phyloP scores from a whole-genome alignment of 2,113 vertebrate genomes.

The Chrysochloris asiatica region DNA sequence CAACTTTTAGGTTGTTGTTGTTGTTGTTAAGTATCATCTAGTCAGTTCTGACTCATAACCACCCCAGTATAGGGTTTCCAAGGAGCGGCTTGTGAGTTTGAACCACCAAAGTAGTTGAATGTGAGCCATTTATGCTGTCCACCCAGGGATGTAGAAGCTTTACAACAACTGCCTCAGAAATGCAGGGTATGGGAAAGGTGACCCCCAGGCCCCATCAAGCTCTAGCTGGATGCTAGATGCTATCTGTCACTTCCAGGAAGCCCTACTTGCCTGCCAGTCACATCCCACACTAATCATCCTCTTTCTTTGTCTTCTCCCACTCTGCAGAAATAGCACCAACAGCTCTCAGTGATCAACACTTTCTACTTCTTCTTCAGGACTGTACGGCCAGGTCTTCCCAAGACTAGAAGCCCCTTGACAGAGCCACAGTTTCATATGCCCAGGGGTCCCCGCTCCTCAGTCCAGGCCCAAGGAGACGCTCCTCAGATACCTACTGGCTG shows the following conservation, averaged over 20 bases:
- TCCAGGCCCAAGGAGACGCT: neutral
- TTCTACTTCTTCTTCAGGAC: neutral
- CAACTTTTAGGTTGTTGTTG: too few relatives aligned
- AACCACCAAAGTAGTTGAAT: neutral
- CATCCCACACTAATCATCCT: neutral
- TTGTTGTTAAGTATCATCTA: too few relatives aligned
- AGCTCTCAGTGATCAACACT: neutral
- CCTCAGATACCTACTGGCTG: neutral
- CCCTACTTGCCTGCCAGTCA: neutral
- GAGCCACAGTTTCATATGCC: neutral
- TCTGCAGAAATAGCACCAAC: too few relatives aligned
- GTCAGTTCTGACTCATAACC: too few relatives aligned
- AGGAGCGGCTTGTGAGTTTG: too few relatives aligned
- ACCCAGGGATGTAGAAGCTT: neutral
- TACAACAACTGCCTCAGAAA: neutral
- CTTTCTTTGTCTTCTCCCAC: neutral
- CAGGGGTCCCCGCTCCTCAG: neutral
- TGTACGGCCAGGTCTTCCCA: neutral
- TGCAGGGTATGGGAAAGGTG: neutral
- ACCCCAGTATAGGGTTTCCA: too few relatives aligned
- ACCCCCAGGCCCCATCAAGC: neutral
- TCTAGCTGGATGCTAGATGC: neutral
- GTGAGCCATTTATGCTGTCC: neutral
- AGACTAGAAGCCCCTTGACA: neutral
- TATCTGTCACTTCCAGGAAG: conserved; percentile 4